These are phyloP conservation scores for Sinocyclocheilus grahami DNA, from an alignment of 2,113 vertebrate genomes.

Conservation along the genomic window DNA sequence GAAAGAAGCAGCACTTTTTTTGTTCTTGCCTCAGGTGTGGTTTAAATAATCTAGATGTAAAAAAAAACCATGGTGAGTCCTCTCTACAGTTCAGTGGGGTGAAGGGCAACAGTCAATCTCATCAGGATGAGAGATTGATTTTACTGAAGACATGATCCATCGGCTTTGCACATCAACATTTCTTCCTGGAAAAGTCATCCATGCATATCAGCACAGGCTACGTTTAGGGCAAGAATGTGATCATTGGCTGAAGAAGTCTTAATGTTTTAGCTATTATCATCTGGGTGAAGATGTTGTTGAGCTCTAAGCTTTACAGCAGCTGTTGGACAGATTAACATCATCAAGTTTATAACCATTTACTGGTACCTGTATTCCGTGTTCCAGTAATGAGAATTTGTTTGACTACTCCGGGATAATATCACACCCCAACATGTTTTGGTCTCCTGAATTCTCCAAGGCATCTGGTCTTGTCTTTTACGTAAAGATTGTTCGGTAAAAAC, in stretches of 20 bases:
- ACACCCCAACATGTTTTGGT: neutral
- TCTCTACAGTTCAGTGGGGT: too few relatives aligned
- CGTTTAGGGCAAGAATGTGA: neutral
- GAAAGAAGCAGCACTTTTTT: neutral
- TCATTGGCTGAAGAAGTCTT: constrained; percentile 21
- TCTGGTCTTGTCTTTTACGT: neutral
- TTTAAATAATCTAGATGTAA: neutral
- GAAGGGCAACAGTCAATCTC: neutral
- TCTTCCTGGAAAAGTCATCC: constrained; percentile 40
- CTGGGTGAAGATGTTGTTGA: constrained; percentile 27
- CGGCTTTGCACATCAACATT: constrained; percentile 31
- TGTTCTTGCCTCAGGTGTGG: neutral
- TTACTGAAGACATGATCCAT: constrained; percentile 36
- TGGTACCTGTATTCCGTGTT: neutral
- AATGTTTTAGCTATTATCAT: constrained; percentile 43
- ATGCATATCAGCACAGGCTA: neutral
- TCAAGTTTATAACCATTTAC: constrained; percentile 15
- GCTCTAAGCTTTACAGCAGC: constrained; percentile 3
- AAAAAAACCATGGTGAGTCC: neutral
- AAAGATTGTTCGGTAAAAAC: neutral
- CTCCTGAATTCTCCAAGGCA: neutral
- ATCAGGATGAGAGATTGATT: constrained; percentile 42
- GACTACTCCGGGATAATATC: neutral
- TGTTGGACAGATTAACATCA: constrained; percentile 17
- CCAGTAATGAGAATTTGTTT: neutral